These are phyloP conservation scores for Pteronotus mesoamericanus DNA, from an alignment of 2,797 vertebrate genomes.

Conservation along the genomic window DNA sequence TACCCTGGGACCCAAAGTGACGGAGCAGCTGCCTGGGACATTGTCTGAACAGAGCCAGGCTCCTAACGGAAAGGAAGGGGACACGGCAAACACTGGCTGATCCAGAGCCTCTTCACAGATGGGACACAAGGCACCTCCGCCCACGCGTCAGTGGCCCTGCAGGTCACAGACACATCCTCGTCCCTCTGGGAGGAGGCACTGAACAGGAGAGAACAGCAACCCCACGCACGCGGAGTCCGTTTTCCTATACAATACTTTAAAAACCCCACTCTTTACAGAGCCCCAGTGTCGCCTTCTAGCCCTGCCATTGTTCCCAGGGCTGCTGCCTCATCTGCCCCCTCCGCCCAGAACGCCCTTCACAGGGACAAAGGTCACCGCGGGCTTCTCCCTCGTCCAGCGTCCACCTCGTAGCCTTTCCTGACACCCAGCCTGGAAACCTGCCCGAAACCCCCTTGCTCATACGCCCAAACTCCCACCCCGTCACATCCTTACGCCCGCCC, in stretches of 20 bases:
- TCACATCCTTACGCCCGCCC: background rate
- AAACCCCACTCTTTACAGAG: background rate
- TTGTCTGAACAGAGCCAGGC: background rate
- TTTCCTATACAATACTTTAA: no score
- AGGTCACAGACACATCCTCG: background rate
- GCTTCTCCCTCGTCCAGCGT: background rate
- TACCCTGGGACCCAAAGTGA: background rate
- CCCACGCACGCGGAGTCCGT: accelerated
- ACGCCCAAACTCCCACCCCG: background rate
- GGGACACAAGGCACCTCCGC: background rate
- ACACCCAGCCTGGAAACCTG: background rate
- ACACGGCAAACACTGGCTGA: accelerated
- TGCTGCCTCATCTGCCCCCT: background rate
- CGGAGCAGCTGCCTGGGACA: background rate
- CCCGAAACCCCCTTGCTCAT: background rate
- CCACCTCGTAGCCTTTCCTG: background rate
- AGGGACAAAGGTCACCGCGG: background rate
- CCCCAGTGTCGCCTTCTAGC: background rate
- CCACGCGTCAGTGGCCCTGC: no score
- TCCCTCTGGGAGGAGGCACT: background rate
- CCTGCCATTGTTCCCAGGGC: background rate
- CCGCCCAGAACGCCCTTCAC: background rate
- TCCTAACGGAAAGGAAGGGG: background rate
- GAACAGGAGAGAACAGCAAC: background rate
- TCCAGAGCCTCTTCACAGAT: background rate